Conservation (phyloP, 2,888 invertebrate species). For the Chalcosyrphus nemorum region DNA sequence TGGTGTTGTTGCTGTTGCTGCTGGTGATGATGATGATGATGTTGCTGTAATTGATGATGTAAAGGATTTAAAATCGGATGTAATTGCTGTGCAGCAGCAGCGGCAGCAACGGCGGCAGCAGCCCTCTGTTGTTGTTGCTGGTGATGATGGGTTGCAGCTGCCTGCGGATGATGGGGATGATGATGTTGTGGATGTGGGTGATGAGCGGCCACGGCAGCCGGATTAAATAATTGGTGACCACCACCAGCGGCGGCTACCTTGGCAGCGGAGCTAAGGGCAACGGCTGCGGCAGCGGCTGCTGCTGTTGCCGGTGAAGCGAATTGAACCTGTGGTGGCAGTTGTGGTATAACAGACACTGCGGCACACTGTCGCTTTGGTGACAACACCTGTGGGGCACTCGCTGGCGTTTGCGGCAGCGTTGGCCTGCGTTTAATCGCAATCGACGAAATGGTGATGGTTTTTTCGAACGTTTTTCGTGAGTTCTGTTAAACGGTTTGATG, state of each 20-base stretch:
- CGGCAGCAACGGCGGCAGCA: conserved; percentile 74
- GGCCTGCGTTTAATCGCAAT: conserved; percentile 83
- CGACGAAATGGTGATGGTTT: conserved; percentile 83
- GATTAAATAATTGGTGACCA: conserved; percentile 78
- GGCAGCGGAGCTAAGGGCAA: conserved; percentile 77
- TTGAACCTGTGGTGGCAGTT: conserved; percentile 76
- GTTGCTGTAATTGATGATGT: conserved; percentile 76
- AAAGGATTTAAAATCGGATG: conserved; percentile 82
- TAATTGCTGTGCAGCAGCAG: conserved; percentile 80
- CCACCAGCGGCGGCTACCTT: conserved; percentile 75
- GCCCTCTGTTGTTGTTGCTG: conserved; percentile 72
- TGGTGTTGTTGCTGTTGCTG: conserved; percentile 77
- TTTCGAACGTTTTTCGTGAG: conserved; percentile 77
- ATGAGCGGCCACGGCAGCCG: conserved; percentile 74
- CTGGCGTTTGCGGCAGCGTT: conserved; percentile 83
- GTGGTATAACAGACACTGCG: conserved; percentile 81
- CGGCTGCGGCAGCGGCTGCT: conserved; percentile 76
- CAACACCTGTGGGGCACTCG: conserved; percentile 83
- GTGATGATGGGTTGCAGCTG: conserved; percentile 74
- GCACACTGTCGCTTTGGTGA: conserved; percentile 83
- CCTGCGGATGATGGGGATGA: conserved; percentile 76
- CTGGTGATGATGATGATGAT: conserved; percentile 73
- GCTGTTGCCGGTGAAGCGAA: conserved; percentile 81
- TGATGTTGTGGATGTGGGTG: conserved; percentile 75
- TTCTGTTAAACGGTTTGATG: conserved; percentile 29